phyloP scores from a whole-genome alignment of 64 coral and sea anemone species.

The Anthopleura sola region DNA sequence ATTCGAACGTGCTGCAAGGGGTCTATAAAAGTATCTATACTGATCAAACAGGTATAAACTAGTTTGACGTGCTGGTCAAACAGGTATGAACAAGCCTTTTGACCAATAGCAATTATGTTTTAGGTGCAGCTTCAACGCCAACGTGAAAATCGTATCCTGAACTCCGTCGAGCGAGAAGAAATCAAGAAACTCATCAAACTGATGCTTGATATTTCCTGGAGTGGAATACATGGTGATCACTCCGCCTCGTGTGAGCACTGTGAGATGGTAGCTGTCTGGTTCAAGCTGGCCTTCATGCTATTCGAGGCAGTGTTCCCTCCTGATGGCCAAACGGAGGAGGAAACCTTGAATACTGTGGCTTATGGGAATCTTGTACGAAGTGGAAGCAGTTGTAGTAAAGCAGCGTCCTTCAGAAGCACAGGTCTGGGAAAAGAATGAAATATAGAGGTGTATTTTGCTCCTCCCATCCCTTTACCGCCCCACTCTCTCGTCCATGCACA shows the following conservation, averaged over 20 bases:
- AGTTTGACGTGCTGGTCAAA: too few species aligned
- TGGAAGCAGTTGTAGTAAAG: constrained; percentile 52
- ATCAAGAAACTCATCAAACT: constrained; percentile 81
- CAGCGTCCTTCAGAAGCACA: constrained; percentile 71
- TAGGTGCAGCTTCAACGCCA: constrained; percentile 78
- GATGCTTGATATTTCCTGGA: constrained; percentile 90
- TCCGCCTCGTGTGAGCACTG: constrained; percentile 74
- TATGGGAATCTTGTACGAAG: constrained; percentile 49
- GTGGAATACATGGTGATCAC: constrained; percentile 74
- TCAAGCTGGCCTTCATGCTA: constrained; percentile 78
- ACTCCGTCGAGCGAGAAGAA: constrained; percentile 73
- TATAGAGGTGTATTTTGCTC: not conserved
- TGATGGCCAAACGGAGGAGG: constrained; percentile 28
- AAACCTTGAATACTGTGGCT: constrained; percentile 44
- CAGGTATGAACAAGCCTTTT: not conserved
- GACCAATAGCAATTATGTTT: not conserved
- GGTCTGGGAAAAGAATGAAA: not conserved
- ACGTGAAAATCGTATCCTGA: constrained; percentile 60
- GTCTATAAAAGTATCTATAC: too few species aligned
- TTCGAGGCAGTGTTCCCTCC: constrained; percentile 78
- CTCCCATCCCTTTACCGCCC: not conserved
- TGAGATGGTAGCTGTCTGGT: constrained; percentile 91
- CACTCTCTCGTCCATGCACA: too few species aligned
- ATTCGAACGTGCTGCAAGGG: too few species aligned
- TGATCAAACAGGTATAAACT: too few species aligned